Conservation (phyloP, 2,113 vertebrate species). For the Alaudala cheleensis region DNA sequence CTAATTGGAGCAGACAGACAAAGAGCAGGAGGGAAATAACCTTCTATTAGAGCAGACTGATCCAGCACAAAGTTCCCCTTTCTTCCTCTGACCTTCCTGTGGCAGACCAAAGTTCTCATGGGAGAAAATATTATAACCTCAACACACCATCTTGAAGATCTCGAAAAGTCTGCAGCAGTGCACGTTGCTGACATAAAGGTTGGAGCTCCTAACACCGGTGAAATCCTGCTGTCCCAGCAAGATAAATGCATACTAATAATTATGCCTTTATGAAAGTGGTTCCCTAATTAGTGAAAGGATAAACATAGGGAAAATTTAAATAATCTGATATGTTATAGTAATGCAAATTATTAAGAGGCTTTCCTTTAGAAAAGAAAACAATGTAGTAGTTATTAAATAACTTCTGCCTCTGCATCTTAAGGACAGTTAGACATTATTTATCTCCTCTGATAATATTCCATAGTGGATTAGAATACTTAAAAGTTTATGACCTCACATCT, state of each 20-base stretch:
- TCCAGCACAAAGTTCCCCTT: background rate
- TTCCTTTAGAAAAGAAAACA: background rate
- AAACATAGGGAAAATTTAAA: background rate
- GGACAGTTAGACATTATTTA: background rate
- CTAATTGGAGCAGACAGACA: background rate
- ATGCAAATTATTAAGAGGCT: background rate
- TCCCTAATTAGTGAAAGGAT: background rate
- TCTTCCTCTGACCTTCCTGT: background rate
- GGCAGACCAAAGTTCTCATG: background rate
- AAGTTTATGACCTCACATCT: background rate
- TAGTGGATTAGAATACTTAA: background rate
- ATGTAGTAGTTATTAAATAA: background rate
- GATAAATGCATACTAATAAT: background rate
- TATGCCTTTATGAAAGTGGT: background rate
- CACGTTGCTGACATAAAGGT: background rate
- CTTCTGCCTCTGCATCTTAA: background rate
- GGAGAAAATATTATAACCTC: background rate
- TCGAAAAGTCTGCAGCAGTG: background rate
- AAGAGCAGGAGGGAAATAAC: background rate
- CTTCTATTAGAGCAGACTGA: background rate
- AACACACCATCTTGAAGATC: accelerated
- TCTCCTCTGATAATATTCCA: background rate
- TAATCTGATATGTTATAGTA: background rate
- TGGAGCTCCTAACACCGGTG: background rate
- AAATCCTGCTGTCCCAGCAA: background rate